A percentile compares a stretch with the other conserved stretches of the same genome.
Evolutionary conservation across 2,888 invertebrate species (phyloP).

Genomic region (Drosophila setosimentum): DNA sequence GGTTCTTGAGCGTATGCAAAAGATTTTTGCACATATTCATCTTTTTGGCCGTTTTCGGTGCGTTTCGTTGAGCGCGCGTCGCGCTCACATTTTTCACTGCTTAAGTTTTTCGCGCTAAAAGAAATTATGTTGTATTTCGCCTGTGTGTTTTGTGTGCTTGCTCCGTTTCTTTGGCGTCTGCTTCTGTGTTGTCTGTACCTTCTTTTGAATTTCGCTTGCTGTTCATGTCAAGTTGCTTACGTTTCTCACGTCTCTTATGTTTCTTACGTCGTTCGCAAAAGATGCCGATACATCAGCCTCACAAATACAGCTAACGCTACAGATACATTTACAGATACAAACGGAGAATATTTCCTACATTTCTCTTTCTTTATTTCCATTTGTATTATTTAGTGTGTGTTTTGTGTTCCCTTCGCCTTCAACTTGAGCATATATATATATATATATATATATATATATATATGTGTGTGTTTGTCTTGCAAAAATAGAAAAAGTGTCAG

Average conservation of each 20-base stretch:
- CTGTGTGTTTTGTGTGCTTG: constrained; percentile 33
- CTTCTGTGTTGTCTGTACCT: constrained; percentile 38
- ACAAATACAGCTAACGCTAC: constrained; percentile 16
- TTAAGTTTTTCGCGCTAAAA: constrained; percentile 71
- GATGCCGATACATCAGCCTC: constrained; percentile 66
- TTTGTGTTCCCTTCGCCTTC: constrained; percentile 41
- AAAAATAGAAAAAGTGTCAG: constrained; percentile 10
- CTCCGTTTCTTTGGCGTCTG: constrained; percentile 43
- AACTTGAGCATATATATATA: constrained; percentile 11
- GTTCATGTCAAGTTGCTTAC: constrained; percentile 30
- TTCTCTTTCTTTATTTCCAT: constrained; percentile 41
- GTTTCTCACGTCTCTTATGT: constrained; percentile 18
- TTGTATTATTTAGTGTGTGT: constrained; percentile 55
- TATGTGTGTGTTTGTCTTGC: constrained; percentile 11
- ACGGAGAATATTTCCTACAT: constrained; percentile 53
- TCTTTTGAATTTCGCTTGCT: constrained; percentile 26
- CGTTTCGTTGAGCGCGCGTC: constrained; percentile 82
- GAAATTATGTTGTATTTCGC: constrained; percentile 50
- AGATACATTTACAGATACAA: constrained; percentile 14
- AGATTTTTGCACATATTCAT: constrained; percentile 85
- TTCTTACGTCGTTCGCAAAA: constrained; percentile 23
- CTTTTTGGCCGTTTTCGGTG: constrained; percentile 85
- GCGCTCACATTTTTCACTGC: constrained; percentile 47
- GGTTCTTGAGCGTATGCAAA: constrained; percentile 85
- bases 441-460: background rate